Percentiles rank a stretch among this genome's conserved stretches.
phyloP scores from a whole-genome alignment of 2,888 invertebrate genomes.

The Agonum fuliginosum region DNA sequence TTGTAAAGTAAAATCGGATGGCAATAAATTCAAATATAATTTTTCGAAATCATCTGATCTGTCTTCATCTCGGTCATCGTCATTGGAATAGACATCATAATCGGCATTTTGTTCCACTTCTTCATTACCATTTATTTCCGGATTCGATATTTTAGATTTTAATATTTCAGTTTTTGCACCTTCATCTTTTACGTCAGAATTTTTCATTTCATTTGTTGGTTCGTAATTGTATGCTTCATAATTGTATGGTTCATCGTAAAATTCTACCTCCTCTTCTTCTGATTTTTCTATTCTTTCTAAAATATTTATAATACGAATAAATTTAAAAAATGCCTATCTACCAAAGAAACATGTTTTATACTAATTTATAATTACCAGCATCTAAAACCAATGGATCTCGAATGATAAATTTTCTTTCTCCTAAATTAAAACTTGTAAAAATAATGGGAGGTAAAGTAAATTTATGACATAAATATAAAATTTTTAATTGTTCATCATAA shows the following conservation, averaged over 20 bases:
- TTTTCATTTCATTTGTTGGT: neutral
- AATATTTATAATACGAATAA: too few species aligned
- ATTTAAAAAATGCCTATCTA: too few species aligned
- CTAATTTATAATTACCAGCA: neutral
- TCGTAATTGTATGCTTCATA: neutral
- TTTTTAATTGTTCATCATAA: constrained; percentile 76
- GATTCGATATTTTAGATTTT: neutral
- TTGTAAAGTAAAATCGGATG: constrained; percentile 74
- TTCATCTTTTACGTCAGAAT: neutral
- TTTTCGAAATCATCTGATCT: constrained; percentile 67
- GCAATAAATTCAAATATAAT: constrained; percentile 68
- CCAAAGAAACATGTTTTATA: too few species aligned
- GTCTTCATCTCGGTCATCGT: constrained; percentile 62
- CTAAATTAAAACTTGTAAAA: constrained; percentile 75
- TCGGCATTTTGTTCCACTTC: neutral
- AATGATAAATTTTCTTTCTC: constrained; percentile 35
- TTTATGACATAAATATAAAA: constrained; percentile 77
- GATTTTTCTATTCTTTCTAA: too few species aligned
- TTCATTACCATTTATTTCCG: neutral
- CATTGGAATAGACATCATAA: too few species aligned
- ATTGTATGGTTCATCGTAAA: neutral
- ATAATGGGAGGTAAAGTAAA: constrained; percentile 73
- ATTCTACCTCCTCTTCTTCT: neutral
- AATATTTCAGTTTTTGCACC: too few species aligned
- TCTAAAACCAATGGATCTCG: constrained; percentile 6